A percentile compares a stretch with the other conserved stretches of the same genome.
Conservation (phyloP, 2,888 invertebrate genomes). For the Dryococelus australis region DNA sequence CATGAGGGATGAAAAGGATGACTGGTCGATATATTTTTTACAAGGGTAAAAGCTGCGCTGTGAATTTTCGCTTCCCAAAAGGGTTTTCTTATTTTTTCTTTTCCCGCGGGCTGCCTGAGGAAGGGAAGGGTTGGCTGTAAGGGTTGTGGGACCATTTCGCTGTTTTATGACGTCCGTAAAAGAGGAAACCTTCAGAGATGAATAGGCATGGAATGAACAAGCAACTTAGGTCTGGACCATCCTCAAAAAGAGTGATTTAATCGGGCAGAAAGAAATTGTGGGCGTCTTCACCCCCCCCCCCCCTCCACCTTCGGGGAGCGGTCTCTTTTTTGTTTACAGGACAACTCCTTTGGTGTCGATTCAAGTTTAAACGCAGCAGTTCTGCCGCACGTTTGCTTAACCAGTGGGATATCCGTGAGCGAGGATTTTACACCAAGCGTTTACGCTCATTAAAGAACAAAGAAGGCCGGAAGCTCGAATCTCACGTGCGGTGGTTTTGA, state of each 20-base stretch:
- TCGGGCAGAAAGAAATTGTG: conserved; percentile 1
- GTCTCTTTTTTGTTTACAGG: background rate
- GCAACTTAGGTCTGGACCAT: background rate
- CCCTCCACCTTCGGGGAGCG: background rate
- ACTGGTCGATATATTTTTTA: conserved; percentile 16
- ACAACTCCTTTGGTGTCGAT: background rate
- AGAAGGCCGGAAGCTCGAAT: background rate
- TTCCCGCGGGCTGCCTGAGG: background rate
- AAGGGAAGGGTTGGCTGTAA: background rate
- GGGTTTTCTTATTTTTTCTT: background rate
- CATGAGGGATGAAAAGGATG: conserved; percentile 6
- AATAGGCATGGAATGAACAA: background rate
- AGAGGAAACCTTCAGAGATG: conserved; percentile 1
- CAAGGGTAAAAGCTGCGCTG: background rate
- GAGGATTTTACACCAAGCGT: no score
- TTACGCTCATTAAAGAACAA: background rate
- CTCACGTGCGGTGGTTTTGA: background rate
- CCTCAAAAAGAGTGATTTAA: background rate
- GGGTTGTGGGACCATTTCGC: conserved; percentile 8
- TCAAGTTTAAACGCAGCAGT: background rate
- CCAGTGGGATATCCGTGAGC: background rate
- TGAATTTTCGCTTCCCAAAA: conserved; percentile 16
- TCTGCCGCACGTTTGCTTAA: background rate
- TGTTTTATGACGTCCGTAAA: conserved; percentile 6
- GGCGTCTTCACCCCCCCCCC: background rate